These are phyloP conservation scores for Pachypsylla venusta DNA, from an alignment of 1,140 invertebrate genomes.

Conservation along the genomic window DNA sequence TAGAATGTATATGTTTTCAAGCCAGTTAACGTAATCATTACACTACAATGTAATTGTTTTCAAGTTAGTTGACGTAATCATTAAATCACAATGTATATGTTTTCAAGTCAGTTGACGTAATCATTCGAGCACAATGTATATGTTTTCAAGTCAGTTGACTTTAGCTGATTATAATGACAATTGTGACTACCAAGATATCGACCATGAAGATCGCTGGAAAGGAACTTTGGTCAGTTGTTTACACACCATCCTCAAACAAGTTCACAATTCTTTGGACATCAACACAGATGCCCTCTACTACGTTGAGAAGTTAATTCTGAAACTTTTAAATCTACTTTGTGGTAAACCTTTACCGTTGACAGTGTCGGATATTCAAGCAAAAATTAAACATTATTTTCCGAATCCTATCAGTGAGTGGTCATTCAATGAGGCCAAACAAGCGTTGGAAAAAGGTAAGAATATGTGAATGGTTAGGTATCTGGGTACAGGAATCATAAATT, in stretches of 20 bases:
- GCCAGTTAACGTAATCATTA: no score
- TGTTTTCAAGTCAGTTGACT: neutral
- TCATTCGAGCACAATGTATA: neutral
- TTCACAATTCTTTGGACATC: constrained; percentile 70
- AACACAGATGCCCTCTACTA: constrained; percentile 83
- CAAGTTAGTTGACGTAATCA: no score
- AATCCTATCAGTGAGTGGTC: constrained; percentile 85
- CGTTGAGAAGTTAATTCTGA: constrained; percentile 79
- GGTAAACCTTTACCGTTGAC: constrained; percentile 57
- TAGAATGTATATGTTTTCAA: no score
- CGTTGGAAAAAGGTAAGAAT: constrained; percentile 67
- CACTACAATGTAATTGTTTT: no score
- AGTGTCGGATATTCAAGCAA: constrained; percentile 76
- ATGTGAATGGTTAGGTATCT: no score
- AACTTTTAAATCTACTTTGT: constrained; percentile 75
- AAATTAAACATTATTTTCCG: constrained; percentile 80
- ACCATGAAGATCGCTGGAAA: neutral
- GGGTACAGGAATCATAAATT: no score
- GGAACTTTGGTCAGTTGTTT: neutral
- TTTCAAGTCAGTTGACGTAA: no score
- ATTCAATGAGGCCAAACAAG: constrained; percentile 71
- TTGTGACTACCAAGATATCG: neutral
- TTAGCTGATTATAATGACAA: neutral
- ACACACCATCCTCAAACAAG: constrained; percentile 68
- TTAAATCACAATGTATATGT: no score